A percentile compares a stretch with the other conserved stretches of the same genome.
These are phyloP conservation scores for Dicyrtoma fusca DNA, from an alignment of 2,888 invertebrate genomes.

Conservation along the genomic window DNA sequence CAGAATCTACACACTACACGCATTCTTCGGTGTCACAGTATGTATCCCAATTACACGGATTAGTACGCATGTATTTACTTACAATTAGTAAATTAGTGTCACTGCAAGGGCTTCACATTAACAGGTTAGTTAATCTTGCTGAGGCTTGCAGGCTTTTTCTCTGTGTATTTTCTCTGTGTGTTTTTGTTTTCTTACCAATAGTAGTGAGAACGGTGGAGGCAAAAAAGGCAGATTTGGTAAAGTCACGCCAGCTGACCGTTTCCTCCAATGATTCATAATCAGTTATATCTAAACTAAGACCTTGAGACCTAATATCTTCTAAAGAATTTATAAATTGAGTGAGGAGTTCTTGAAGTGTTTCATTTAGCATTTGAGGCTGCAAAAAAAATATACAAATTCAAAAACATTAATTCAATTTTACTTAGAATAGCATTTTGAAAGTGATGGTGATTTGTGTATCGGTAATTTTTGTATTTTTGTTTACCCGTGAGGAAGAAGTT, in stretches of 20 bases:
- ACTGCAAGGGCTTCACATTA: too few species aligned
- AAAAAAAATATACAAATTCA: constrained; percentile 4
- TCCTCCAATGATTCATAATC: background rate
- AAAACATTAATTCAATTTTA: background rate
- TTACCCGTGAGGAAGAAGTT: background rate
- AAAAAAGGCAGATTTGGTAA: constrained; percentile 75
- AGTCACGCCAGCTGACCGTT: constrained; percentile 30
- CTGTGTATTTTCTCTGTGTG: too few species aligned
- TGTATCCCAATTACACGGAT: too few species aligned
- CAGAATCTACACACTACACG: too few species aligned
- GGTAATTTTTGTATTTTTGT: too few species aligned
- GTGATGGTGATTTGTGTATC: too few species aligned
- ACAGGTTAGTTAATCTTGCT: too few species aligned
- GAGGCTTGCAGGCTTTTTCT: too few species aligned
- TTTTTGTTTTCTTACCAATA: constrained; percentile 78
- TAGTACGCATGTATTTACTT: too few species aligned
- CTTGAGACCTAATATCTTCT: constrained; percentile 23
- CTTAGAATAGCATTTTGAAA: too few species aligned
- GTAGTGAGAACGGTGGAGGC: constrained; percentile 89
- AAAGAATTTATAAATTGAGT: constrained; percentile 1
- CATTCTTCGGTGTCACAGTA: too few species aligned
- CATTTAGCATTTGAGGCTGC: constrained; percentile 18
- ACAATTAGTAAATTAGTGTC: background rate
- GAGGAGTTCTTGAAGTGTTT: constrained; percentile 6
- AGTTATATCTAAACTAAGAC: constrained; percentile 11